Conservation (phyloP, 2,113 vertebrate species). For the Apistogramma diplotaenia region DNA sequence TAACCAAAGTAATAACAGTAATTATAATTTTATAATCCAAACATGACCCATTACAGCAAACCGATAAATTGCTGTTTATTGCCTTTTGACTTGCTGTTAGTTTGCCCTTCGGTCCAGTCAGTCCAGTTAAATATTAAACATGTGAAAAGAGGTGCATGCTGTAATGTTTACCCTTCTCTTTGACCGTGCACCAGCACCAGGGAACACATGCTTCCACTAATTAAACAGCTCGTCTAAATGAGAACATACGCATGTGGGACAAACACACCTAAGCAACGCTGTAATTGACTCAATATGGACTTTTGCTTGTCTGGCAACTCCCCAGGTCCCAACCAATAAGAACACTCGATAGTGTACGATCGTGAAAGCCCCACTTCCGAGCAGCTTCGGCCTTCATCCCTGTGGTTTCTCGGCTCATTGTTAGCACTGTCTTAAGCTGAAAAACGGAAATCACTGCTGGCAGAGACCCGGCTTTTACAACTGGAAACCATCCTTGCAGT, state of each 20-base stretch:
- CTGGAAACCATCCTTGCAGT: conserved; percentile 36
- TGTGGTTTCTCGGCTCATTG: conserved; percentile 64
- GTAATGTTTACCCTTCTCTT: conserved; percentile 19
- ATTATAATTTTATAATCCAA: background rate
- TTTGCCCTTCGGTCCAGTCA: background rate
- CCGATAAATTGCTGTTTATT: background rate
- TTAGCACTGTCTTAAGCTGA: conserved; percentile 34
- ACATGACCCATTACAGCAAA: background rate
- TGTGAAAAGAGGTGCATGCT: background rate
- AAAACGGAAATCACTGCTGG: conserved; percentile 41
- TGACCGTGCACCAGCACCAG: background rate
- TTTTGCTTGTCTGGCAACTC: conserved; percentile 40
- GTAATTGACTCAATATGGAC: conserved; percentile 60
- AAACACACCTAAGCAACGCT: conserved; percentile 32
- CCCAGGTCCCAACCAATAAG: conserved; percentile 47
- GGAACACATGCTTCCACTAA: conserved; percentile 1
- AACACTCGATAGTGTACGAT: conserved; percentile 41
- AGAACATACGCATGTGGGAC: conserved; percentile 5
- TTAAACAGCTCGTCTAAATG: conserved; percentile 41
- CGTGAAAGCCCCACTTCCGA: conserved; percentile 49
- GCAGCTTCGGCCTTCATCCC: conserved; percentile 27
- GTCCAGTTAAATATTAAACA: conserved; percentile 44
- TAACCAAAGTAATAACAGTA: background rate
- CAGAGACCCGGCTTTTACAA: conserved; percentile 18
- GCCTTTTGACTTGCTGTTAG: background rate